A percentile compares a stretch with the other conserved stretches of the same genome.
Evolutionary conservation across 2,888 invertebrate species (phyloP).

Genomic region (Drepana falcataria): DNA sequence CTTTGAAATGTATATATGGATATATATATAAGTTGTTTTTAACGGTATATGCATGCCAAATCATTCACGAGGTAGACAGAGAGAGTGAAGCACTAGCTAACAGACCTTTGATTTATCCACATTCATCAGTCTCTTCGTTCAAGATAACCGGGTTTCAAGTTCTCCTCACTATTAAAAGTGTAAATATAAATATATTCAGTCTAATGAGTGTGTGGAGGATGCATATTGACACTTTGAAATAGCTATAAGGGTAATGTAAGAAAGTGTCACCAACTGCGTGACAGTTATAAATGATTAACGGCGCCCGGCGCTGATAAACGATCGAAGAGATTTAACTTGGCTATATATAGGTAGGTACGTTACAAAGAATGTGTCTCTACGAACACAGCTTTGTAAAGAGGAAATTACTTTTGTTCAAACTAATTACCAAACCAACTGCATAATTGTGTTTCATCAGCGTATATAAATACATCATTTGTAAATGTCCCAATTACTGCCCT

Average conservation of each 20-base stretch:
- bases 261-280: slow-evolving; percentile 18
- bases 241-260: slow-evolving; percentile 13
- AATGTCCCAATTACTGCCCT: no score
- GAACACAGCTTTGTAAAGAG: background rate
- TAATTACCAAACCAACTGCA: background rate
- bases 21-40: no score
- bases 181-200: background rate
- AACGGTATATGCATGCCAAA: no score
- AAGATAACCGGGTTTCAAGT: no score
- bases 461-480: no score
- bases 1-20: no score
- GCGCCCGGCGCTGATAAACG: slow-evolving; percentile 24
- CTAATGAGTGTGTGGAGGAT: slow-evolving; percentile 4
- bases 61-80: no score
- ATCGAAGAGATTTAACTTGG: slow-evolving; percentile 9
- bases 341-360: background rate
- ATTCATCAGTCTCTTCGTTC: no score
- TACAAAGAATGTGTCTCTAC: background rate
- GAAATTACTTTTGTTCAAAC: background rate
- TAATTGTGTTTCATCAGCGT: no score
- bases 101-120: no score
- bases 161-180: background rate
- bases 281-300: slow-evolving; percentile 32
- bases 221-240: slow-evolving; percentile 12
- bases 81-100: no score